Base-by-base conservation (phyloP, 2,113 vertebrate genomes). In the Andinoacara biseriatus region DNA sequence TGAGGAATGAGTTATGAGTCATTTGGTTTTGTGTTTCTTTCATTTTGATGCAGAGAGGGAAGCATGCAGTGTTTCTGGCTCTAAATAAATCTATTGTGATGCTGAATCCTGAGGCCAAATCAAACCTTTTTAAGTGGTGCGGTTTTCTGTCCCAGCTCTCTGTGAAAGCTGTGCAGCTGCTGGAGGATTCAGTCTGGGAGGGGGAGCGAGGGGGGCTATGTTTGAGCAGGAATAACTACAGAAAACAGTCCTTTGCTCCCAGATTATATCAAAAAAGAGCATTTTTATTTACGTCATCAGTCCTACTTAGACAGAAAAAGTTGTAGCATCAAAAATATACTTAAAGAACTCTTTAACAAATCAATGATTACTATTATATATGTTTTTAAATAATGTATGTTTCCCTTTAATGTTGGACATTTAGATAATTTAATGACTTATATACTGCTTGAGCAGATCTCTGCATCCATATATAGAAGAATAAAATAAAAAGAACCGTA, bases 71-170 rank as follows among this genome's bases (percentile, higher is more conserved):
- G 7, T 60, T 84, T 38, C 60, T 61, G 58, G 38, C 65, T 88
- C n/a, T 58, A 49, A n/a, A 76, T 43, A 9, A 78, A 67, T 59
- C 14, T 0, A 5, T 65, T 67, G 20, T 61, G 13, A 8, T 18
- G 17, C 38, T 59, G 5, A 33, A 33, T 35, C 24, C 17, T 9
- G 8, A 10, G 38, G 67, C 52, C 58, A 80, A 82, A 80, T 67
- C 24, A 61, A 77, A 81, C 22, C 67, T 81, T 58, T 43, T 74
- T 63, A 81, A 78, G 74, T 74, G 6, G 31, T 87, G 74, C 20
- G 10, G 61, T 24, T 31, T 59, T 78, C 24, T 76, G 46, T 72
- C 46, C 67, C 26, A 29, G 3, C 46, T 31, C 67, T 33, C 15
- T 33, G 46, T 13, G 67, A 33, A 54, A 72, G 46, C 14, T 22